These are phyloP conservation scores for Gymnothorax reevesii DNA, from an alignment of 2,797 vertebrate genomes.

Conservation along the genomic window DNA sequence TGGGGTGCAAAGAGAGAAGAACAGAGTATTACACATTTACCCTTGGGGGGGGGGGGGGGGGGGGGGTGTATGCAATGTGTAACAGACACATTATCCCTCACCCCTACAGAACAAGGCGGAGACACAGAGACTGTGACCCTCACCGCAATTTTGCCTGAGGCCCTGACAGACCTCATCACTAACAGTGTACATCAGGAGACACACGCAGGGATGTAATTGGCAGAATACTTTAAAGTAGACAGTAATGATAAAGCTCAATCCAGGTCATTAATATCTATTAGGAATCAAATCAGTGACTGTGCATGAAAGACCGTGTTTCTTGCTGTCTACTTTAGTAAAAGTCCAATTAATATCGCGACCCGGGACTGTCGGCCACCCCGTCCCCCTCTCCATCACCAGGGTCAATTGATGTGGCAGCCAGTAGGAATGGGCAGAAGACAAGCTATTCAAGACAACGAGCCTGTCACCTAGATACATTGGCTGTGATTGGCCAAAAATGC, in stretches of 20 bases:
- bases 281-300: neutral
- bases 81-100: neutral
- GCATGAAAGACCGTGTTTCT: neutral
- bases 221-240: slow-evolving; percentile 5
- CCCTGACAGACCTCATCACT: slow-evolving; percentile 17
- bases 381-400: neutral
- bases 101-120: neutral
- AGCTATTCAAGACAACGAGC: neutral
- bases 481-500: neutral
- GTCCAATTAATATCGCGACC: neutral
- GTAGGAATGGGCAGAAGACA: neutral
- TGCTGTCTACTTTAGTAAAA: neutral
- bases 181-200: slow-evolving; percentile 7
- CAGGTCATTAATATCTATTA: slow-evolving; percentile 29
- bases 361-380: neutral
- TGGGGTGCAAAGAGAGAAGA: neutral
- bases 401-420: neutral
- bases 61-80: neutral
- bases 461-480: neutral
- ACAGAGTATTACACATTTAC: neutral
- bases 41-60: neutral
- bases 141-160: neutral
- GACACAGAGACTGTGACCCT: neutral
- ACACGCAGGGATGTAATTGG: slow-evolving; percentile 7
- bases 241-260: neutral